Evolutionary conservation across 2,888 invertebrate species (phyloP).

Genomic region (Aphidoletes aphidimyza): DNA sequence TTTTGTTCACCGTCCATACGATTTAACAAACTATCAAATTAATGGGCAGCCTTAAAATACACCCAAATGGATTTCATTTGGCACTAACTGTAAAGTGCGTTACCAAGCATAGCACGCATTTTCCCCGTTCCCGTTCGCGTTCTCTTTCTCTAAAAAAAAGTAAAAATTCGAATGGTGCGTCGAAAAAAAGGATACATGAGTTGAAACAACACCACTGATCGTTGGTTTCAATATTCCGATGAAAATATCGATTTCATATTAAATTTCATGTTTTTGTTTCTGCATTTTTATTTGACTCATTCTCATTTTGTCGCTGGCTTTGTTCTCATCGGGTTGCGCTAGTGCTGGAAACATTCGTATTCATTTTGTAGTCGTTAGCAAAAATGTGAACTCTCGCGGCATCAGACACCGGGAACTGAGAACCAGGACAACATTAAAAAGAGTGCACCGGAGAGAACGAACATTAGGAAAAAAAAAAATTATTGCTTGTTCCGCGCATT

Average conservation of each 20-base stretch:
- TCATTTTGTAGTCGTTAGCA: constrained; percentile 32
- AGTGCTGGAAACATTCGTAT: no score
- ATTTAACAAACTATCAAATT: constrained; percentile 26
- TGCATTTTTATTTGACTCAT: not conserved
- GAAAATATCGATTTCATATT: constrained; percentile 41
- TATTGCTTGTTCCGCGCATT: constrained; percentile 49
- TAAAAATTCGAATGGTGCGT: not conserved
- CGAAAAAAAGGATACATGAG: not conserved
- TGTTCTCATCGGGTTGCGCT: not conserved
- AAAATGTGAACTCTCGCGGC: not conserved
- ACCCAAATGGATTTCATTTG: not conserved
- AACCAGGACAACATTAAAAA: not conserved
- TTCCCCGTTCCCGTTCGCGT: no score
- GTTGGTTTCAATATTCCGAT: constrained; percentile 44
- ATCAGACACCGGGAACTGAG: not conserved
- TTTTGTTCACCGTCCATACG: not conserved
- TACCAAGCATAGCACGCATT: not conserved
- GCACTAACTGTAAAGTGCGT: not conserved
- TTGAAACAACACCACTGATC: not conserved
- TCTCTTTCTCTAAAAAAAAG: no score
- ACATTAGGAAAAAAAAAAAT: not conserved
- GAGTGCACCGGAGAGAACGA: not conserved
- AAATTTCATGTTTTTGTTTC: not conserved
- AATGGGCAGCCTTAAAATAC: not conserved
- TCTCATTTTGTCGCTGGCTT: not conserved